Conservation (phyloP, 2,113 vertebrate species). For the Gallinago media region DNA sequence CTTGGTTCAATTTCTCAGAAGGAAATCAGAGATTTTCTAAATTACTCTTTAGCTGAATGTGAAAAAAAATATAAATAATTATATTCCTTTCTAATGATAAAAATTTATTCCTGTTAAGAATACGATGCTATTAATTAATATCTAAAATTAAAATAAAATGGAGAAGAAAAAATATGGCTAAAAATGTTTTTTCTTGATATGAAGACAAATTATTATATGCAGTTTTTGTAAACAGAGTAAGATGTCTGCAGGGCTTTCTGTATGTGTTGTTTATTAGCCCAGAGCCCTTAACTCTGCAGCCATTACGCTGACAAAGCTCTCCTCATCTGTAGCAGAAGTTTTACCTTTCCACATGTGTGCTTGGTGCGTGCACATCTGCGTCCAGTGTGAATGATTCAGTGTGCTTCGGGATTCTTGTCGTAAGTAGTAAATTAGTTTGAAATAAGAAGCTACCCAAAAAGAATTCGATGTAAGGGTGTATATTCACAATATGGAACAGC, state of each 20-base stretch:
- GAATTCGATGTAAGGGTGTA: neutral
- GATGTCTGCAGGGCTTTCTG: neutral
- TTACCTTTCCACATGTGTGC: constrained; percentile 20
- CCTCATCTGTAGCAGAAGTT: neutral
- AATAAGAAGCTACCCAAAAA: neutral
- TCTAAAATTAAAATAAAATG: neutral
- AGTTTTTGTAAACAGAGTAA: neutral
- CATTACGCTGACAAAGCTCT: neutral
- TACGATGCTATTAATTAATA: neutral
- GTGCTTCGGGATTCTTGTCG: neutral
- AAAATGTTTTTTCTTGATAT: neutral
- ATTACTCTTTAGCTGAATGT: neutral
- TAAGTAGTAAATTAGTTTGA: neutral
- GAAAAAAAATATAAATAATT: neutral
- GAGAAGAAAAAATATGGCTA: neutral
- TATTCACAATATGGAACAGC: neutral
- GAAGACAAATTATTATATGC: neutral
- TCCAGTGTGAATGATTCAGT: neutral
- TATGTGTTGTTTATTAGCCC: neutral
- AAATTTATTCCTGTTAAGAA: neutral
- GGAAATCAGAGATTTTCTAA: constrained; percentile 10
- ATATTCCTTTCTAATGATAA: neutral
- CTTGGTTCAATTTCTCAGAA: neutral
- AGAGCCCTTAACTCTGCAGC: neutral
- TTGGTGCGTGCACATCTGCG: neutral